Conservation (phyloP, 1,140 invertebrate species). For the Procambarus clarkii region DNA sequence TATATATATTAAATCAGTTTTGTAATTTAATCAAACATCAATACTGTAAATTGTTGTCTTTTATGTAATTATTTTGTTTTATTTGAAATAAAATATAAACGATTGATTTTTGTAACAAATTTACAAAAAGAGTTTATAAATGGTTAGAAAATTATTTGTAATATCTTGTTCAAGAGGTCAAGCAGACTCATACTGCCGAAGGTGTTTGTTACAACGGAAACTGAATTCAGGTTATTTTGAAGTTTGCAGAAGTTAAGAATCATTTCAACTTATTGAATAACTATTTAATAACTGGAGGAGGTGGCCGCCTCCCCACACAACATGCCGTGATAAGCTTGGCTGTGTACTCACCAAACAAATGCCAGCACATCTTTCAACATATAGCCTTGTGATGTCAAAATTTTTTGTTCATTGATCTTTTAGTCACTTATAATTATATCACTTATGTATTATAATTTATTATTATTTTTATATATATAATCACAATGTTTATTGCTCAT, state of each 20-base stretch:
- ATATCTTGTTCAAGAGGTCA: not conserved
- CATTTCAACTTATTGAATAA: not conserved
- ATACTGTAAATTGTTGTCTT: not conserved
- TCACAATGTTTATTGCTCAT: not conserved
- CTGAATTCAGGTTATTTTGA: not conserved
- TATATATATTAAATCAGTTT: not conserved
- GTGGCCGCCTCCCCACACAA: not conserved
- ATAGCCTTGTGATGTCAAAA: conserved; percentile 8
- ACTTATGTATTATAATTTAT: not conserved
- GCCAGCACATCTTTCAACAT: conserved; percentile 12
- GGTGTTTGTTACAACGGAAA: not conserved
- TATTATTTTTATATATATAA: not conserved
- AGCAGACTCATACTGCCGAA: not conserved
- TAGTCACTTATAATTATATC: not conserved
- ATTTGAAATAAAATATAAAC: not conserved
- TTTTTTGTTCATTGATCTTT: not conserved
- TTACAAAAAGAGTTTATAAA: not conserved
- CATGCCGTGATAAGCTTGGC: not conserved
- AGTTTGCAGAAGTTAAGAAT: not conserved
- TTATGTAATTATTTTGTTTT: not conserved
- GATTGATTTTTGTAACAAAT: not conserved
- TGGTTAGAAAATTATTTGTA: not conserved
- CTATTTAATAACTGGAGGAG: not conserved
- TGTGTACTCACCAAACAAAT: conserved; percentile 1
- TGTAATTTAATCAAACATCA: not conserved